Evolutionary conservation across 1,140 invertebrate genomes (phyloP).

Genomic region (Adelges cooleyi): DNA sequence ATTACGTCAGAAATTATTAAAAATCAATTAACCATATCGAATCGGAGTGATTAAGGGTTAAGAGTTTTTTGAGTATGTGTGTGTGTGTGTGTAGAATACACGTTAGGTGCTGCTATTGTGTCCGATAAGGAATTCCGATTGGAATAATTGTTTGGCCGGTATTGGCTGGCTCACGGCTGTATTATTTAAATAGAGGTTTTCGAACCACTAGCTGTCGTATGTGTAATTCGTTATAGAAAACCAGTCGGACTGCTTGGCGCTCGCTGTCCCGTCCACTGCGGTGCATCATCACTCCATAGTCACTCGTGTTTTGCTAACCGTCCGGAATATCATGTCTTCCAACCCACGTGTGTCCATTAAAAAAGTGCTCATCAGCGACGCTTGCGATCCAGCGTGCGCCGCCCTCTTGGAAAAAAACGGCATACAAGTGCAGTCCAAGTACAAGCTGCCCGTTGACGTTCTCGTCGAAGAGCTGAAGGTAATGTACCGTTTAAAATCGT

Average conservation of each 20-base stretch:
- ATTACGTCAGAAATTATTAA: no score
- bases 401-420: constrained; percentile 63
- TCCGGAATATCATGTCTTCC: background rate
- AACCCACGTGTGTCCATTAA: constrained; percentile 36
- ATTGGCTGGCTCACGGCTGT: no score
- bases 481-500: constrained; percentile 35
- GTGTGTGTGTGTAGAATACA: no score
- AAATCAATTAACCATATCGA: no score
- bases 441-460: constrained; percentile 71
- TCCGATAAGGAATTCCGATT: no score
- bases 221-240: background rate
- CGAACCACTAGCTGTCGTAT: background rate
- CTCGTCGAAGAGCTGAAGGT: constrained; percentile 77
- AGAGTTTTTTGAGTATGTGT: no score
- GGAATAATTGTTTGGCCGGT: no score
- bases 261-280: no score
- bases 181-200: background rate
- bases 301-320: background rate
- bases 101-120: no score
- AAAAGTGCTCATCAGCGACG: constrained; percentile 80
- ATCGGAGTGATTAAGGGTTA: no score
- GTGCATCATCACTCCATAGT: no score
- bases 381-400: constrained; percentile 73
- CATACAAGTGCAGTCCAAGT: constrained; percentile 67
- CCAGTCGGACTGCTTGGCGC: background rate